Evolutionary conservation across 2,797 vertebrate genomes (phyloP), one percentile per base, ranked within the genome.

Genomic region (Channa striata): DNA sequence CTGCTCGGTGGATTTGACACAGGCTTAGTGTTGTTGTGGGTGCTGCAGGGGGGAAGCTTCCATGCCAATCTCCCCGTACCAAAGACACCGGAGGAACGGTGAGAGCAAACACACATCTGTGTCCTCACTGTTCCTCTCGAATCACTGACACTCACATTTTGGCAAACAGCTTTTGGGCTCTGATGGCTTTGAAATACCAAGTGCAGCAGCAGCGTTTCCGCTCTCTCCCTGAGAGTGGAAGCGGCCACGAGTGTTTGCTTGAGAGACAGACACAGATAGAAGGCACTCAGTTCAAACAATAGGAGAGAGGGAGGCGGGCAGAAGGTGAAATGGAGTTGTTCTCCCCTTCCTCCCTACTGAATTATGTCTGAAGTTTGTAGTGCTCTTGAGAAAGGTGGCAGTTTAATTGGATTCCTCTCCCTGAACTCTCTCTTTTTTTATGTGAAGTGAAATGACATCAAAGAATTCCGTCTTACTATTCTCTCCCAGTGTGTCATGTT

Each of bases 281-380:
- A 85, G 67, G 44, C 74, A 83, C 69, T 86, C 76, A 78, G 77
- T 83, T 88, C 82, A 88, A 83, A 87, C 80, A 87, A 79, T 70
- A 42, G 66, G 58, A 37, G 60, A 65, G 58, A 53, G 16, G 20
- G 58, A 63, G 76, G 46, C 48, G 77, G 78, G 60, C 59, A 44
- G 73, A 34, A 65, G 80, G 82, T 70, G 80, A 78, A 78, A 87
- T 79, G 61, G 61, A 80, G 77, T 64, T 65, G 54, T 65, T 21
- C 56, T 61, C 68, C 72, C 36, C 39, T 58, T 59, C 58, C 70
- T 81, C 77, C 67, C 70, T 2, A 11, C 74, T 82, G 77, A 82
- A 81, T 87, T 73, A 79, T 78, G 80, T 69, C 74, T 79, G 67
- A 77, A 69, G 75, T 77, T 66, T 77, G 78, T 68, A 68, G 81